Percentiles rank a stretch among this genome's conserved stretches.
phyloP scores from a whole-genome alignment of 1,140 invertebrate species.

The Neuroterus valhalla region DNA sequence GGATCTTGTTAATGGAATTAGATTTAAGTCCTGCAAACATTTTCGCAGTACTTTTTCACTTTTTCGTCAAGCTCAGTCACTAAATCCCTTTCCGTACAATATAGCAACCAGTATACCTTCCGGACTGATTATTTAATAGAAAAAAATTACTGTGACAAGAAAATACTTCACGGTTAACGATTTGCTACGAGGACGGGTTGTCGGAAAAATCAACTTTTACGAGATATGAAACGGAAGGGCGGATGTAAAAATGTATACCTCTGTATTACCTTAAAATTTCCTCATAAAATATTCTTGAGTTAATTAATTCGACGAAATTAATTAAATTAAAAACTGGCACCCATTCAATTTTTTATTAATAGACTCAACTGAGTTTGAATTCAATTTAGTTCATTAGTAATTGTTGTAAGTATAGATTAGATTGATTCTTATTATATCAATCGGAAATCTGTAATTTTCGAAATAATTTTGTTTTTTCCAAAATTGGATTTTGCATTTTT shows the following conservation, averaged over 20 bases:
- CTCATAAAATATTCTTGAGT: neutral
- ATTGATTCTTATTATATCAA: too few relatives aligned
- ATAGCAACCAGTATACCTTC: neutral
- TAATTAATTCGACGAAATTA: neutral
- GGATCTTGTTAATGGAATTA: too few relatives aligned
- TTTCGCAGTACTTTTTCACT: neutral
- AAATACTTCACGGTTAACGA: slow-evolving; percentile 18
- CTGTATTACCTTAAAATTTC: too few relatives aligned
- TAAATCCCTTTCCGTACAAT: slow-evolving; percentile 12
- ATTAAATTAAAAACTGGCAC: neutral
- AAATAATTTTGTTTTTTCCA: too few relatives aligned
- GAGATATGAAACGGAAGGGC: neutral
- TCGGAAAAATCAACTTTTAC: slow-evolving; percentile 17
- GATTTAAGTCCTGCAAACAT: too few relatives aligned
- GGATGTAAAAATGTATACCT: neutral
- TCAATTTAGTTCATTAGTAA: too few relatives aligned
- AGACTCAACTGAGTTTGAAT: too few relatives aligned
- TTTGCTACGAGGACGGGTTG: slow-evolving; percentile 5
- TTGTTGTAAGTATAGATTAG: too few relatives aligned
- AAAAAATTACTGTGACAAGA: neutral
- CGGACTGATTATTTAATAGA: slow-evolving; percentile 15
- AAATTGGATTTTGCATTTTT: too few relatives aligned
- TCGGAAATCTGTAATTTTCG: too few relatives aligned
- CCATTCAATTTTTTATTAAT: too few relatives aligned
- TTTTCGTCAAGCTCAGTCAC: neutral